Evolutionary conservation across 1,140 invertebrate species (phyloP), one percentile per base, ranked within the genome.

Genomic region (Eumeta japonica): DNA sequence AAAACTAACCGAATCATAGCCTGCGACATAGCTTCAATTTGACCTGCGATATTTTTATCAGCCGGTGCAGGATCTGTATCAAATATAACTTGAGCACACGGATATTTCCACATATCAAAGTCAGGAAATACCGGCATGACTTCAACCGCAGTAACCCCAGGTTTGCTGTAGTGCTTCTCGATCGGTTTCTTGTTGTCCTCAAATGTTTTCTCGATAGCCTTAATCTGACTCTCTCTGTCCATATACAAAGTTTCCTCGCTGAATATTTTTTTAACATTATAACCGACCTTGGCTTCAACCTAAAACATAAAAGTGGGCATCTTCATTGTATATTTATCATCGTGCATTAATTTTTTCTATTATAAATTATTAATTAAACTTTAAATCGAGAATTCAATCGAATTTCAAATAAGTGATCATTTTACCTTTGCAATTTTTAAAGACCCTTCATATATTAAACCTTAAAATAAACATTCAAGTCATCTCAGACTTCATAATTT

Each of bases 171-270:
- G 75, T 98, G 97, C 55, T 92, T 90, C 48, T 88, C 87, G 52
- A 97, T 89, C 3, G 85, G 74, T 46, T 80, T 83, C 58, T 92
- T 92, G 29, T 92, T 88, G 59, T 96, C 94, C 47, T 90, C 86
- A 79, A 99, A 99, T 10, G 96, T 99, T 68, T 96, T 96, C 51
- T 98, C 92, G 55, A 99, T 99, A 36, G 94, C 94, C 65, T 87
- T 88, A 52, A 99, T 95, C 78, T 99, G 97, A 70, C 92, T 94
- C 17, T 98, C 94, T 41, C 93, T 81, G 70, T 98, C 96, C 86
- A 97, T 92, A 57, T 97, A 98, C 10, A 97, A 67, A 30, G 91
- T 92, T 64, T 97, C 94, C 65, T 95, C 94, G 65, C 92, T 93
- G 46, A 97, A 84, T 56, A 85, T 91, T 60, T 96, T 97, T 58